Conservation (phyloP, 2,888 invertebrate genomes). For the Platycnemis pennipes region DNA sequence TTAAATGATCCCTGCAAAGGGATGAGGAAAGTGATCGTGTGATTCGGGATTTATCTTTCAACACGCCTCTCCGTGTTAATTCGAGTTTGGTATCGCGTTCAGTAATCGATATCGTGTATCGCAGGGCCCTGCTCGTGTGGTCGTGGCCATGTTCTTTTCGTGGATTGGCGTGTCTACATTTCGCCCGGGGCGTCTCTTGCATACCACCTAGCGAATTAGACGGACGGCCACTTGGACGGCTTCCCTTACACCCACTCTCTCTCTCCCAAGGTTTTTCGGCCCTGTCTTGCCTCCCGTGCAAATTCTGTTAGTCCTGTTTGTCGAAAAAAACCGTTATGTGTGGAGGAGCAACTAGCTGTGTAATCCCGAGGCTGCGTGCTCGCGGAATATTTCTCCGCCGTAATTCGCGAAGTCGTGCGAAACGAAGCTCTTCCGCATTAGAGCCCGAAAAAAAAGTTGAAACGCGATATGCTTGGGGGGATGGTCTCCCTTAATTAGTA, state of each 20-base stretch:
- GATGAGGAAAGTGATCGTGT: too few relatives aligned
- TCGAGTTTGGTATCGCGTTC: too few relatives aligned
- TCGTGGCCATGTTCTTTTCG: too few relatives aligned
- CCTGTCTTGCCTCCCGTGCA: background rate
- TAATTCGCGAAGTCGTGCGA: background rate
- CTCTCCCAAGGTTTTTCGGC: background rate
- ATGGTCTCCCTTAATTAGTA: too few relatives aligned
- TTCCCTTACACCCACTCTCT: background rate
- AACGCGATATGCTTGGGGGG: background rate
- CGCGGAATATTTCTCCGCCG: background rate
- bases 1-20: too few relatives aligned
- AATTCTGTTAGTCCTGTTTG: slow-evolving; percentile 7
- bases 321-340: background rate
- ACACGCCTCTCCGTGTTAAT: too few relatives aligned
- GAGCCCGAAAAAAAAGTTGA: background rate
- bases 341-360: background rate
- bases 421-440: background rate
- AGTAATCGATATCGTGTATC: too few relatives aligned
- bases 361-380: background rate
- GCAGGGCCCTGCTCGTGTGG: too few relatives aligned
- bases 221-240: background rate
- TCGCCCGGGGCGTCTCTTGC: too few relatives aligned
- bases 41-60: too few relatives aligned
- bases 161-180: too few relatives aligned
- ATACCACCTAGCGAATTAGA: background rate